These are phyloP conservation scores for Trididemnum miniatum DNA, from an alignment of 23 tunicate species.

Conservation along the genomic window DNA sequence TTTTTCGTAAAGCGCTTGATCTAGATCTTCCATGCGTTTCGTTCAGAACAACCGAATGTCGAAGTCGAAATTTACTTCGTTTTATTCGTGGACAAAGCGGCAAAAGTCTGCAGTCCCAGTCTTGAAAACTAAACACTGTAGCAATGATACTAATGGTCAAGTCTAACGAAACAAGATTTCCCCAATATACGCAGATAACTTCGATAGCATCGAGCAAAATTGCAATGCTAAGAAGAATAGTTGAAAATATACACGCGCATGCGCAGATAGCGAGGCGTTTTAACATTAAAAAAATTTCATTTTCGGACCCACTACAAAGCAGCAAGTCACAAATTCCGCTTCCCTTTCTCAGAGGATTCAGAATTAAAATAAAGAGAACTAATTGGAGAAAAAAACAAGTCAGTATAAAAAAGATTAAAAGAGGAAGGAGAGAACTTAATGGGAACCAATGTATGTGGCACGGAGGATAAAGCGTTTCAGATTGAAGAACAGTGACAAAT, in stretches of 20 bases:
- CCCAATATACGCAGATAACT: slow-evolving; percentile 20
- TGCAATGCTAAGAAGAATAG: slow-evolving; percentile 12
- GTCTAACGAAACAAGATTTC: slow-evolving; percentile 23
- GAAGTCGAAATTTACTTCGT: neutral
- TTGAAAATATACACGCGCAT: slow-evolving; percentile 19
- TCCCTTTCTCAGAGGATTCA: slow-evolving; percentile 10
- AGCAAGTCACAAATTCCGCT: neutral
- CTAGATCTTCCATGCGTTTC: too few species aligned
- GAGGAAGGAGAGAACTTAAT: neutral
- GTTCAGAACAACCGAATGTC: slow-evolving; percentile 7
- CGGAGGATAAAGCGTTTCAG: neutral
- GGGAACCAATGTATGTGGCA: slow-evolving; percentile 5
- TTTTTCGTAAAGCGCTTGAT: too few species aligned
- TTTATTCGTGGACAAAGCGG: neutral
- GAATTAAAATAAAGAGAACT: slow-evolving; percentile 1
- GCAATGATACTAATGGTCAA: neutral
- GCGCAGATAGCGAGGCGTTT: slow-evolving; percentile 25
- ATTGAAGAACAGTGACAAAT: neutral
- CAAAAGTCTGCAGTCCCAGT: slow-evolving; percentile 27
- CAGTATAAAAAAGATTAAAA: neutral
- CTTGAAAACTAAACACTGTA: slow-evolving; percentile 14
- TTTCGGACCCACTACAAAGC: neutral
- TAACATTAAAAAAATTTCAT: slow-evolving; percentile 6
- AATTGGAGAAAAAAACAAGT: slow-evolving; percentile 23
- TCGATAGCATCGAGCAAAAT: slow-evolving; percentile 6